Evolutionary conservation across 1,140 invertebrate genomes (phyloP).

Genomic region (Neoseiulus cucumeris): DNA sequence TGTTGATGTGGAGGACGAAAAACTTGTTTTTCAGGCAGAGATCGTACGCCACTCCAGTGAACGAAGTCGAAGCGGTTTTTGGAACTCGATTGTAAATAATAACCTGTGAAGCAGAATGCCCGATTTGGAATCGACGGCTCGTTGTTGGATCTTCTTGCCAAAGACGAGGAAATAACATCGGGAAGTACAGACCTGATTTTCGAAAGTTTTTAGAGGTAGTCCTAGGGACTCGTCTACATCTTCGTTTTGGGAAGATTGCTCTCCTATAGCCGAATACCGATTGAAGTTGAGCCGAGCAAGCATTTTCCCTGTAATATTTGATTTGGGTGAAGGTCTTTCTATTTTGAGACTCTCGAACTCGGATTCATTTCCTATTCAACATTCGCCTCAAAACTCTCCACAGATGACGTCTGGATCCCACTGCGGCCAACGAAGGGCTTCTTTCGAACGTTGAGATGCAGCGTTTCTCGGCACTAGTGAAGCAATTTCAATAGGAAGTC

Average conservation of each 20-base stretch:
- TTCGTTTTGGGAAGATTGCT: constrained; percentile 1
- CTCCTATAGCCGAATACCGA: not conserved
- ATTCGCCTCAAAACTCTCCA: too few relatives aligned
- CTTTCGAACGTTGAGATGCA: too few relatives aligned
- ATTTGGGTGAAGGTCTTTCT: too few relatives aligned
- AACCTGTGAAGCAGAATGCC: constrained; percentile 33
- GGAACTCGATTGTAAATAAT: constrained; percentile 91
- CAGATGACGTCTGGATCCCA: too few relatives aligned
- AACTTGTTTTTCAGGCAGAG: constrained; percentile 77
- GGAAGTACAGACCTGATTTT: constrained; percentile 2
- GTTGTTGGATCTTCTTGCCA: too few relatives aligned
- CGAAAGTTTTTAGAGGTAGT: constrained; percentile 6
- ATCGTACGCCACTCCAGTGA: constrained; percentile 91
- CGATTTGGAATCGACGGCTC: too few relatives aligned
- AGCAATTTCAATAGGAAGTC: too few relatives aligned
- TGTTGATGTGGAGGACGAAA: constrained; percentile 86
- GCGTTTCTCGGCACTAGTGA: too few relatives aligned
- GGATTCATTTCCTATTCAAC: too few relatives aligned
- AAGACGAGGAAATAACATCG: too few relatives aligned
- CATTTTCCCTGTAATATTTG: not conserved
- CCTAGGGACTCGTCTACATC: not conserved
- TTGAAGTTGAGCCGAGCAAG: constrained; percentile 5
- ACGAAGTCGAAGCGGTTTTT: constrained; percentile 96
- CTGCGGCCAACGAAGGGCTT: too few relatives aligned
- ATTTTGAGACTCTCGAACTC: too few relatives aligned